A percentile compares a stretch with the other conserved stretches of the same genome.
Conservation (phyloP, 2,797 vertebrate species). For the Pitangus sulphuratus region DNA sequence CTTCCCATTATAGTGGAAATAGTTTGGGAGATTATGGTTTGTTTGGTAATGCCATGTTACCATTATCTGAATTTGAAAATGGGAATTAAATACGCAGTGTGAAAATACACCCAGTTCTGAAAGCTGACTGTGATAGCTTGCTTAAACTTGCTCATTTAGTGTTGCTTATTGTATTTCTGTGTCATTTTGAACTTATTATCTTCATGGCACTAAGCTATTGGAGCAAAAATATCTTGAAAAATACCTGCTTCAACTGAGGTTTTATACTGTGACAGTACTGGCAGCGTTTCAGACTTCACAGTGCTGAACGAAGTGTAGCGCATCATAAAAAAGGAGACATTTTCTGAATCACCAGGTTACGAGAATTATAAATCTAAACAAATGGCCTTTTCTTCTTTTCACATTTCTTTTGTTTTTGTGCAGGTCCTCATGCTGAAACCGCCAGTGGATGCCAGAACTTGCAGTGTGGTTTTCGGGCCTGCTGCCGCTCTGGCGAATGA, state of each 20-base stretch:
- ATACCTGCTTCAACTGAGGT: background rate
- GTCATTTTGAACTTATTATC: background rate
- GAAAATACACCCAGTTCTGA: background rate
- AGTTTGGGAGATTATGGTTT: background rate
- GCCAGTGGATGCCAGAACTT: conserved; percentile 99
- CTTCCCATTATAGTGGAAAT: background rate
- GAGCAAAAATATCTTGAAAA: background rate
- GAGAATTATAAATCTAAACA: background rate
- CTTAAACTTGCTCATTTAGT: background rate
- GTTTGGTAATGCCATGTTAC: background rate
- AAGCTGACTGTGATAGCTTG: background rate
- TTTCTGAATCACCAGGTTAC: background rate
- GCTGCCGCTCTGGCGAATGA: conserved; percentile 98
- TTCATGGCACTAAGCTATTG: background rate
- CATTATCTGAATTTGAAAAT: background rate
- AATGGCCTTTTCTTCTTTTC: conserved; percentile 66
- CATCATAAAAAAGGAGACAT: background rate
- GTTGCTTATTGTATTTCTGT: background rate
- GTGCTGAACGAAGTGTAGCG: background rate
- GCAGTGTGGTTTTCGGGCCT: conserved; percentile 98
- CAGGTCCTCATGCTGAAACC: conserved; percentile 96
- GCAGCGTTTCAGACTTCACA: accelerated
- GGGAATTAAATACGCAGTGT: background rate
- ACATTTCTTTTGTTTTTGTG: conserved; percentile 77
- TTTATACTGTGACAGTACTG: background rate